Evolutionary conservation across 2,888 invertebrate genomes (phyloP).

Genomic region (Dynastes tityus): DNA sequence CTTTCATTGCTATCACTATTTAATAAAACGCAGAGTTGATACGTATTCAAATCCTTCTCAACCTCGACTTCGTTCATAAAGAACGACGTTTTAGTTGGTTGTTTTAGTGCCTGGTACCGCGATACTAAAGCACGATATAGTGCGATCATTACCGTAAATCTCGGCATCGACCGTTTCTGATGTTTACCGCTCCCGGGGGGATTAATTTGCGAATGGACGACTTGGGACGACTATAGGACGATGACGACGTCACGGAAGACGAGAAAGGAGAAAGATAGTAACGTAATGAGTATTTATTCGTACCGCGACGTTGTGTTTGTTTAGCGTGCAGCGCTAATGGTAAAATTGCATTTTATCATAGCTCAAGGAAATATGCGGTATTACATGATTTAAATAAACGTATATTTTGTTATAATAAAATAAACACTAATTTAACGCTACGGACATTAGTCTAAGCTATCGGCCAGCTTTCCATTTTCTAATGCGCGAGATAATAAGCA

Average conservation of each 20-base stretch:
- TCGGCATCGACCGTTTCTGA: slow-evolving; percentile 37
- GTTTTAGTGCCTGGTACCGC: slow-evolving; percentile 38
- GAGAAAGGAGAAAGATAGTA: slow-evolving; percentile 41
- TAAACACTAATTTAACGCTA: slow-evolving; percentile 31
- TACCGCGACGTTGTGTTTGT: slow-evolving; percentile 31
- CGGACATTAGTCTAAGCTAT: slow-evolving; percentile 17
- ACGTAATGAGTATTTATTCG: slow-evolving; percentile 22
- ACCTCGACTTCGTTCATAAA: slow-evolving; percentile 15
- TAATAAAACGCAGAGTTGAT: neutral
- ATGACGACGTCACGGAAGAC: slow-evolving; percentile 24
- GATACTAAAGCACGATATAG: slow-evolving; percentile 44
- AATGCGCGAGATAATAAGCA: slow-evolving; percentile 7
- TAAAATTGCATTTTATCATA: slow-evolving; percentile 30
- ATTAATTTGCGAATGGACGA: slow-evolving; percentile 42
- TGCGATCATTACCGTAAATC: slow-evolving; percentile 43
- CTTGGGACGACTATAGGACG: slow-evolving; percentile 1
- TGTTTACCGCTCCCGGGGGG: slow-evolving; percentile 42
- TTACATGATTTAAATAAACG: slow-evolving; percentile 39
- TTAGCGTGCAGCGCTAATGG: slow-evolving; percentile 3
- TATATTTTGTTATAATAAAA: slow-evolving; percentile 25
- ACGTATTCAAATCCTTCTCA: slow-evolving; percentile 3
- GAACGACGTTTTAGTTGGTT: slow-evolving; percentile 30
- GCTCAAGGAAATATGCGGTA: slow-evolving; percentile 14
- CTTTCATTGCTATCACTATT: slow-evolving; percentile 14
- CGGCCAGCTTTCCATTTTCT: slow-evolving; percentile 33